Conservation (phyloP, 2,888 invertebrate species). For the Cheilosia grossa region DNA sequence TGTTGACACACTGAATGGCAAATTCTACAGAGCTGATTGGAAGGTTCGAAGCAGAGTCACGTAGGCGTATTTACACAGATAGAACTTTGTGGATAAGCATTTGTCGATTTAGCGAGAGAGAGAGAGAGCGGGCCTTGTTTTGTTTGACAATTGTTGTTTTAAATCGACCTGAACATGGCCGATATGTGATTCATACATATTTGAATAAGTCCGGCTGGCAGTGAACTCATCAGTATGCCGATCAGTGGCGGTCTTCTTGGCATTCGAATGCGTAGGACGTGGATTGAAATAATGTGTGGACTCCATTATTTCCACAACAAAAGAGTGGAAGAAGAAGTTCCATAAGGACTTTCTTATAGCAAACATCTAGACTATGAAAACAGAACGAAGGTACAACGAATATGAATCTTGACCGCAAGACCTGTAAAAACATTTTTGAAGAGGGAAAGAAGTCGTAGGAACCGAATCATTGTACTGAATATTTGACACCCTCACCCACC, state of each 20-base stretch:
- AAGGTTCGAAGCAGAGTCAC: conserved; percentile 62
- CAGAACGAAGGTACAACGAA: too few relatives aligned
- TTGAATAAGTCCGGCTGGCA: conserved; percentile 50
- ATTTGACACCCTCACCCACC: too few relatives aligned
- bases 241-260: conserved; percentile 6
- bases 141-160: conserved; percentile 59
- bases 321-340: too few relatives aligned
- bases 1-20: conserved; percentile 48
- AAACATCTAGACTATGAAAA: too few relatives aligned
- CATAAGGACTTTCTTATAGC: too few relatives aligned
- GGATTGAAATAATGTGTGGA: background rate
- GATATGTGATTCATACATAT: conserved; percentile 64
- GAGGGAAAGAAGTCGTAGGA: too few relatives aligned
- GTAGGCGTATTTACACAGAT: conserved; percentile 64
- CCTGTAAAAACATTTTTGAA: too few relatives aligned
- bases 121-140: background rate
- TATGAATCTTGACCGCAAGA: too few relatives aligned
- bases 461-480: too few relatives aligned
- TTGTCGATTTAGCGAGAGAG: conserved; percentile 36
- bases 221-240: conserved; percentile 52
- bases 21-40: conserved; percentile 41
- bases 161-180: conserved; percentile 36
- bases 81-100: conserved; percentile 35
- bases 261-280: background rate
- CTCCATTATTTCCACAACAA: too few relatives aligned